phyloP scores from a whole-genome alignment of 2,113 vertebrate genomes.

The Felis catus region F.catus_Fca126_mat1.0 CM031419.1:19420501-19421000 shows the following conservation, averaged over 20 bases:
- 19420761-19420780: no score
- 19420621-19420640: no score
- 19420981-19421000: not conserved
- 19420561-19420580: not conserved
- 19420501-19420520: not conserved
- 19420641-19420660: no score
- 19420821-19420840: not conserved
- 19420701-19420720: no score
- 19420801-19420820: not conserved
- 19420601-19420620: no score
- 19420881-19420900: not conserved
- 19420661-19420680: no score
- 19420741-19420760: no score
- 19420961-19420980: not conserved
- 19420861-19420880: not conserved
- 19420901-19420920: not conserved
- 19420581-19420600: not conserved
- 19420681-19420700: no score
- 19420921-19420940: not conserved
- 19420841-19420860: not conserved
- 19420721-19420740: no score
- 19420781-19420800: no score
- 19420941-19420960: not conserved
- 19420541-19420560: not conserved
- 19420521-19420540: not conserved